These are phyloP conservation scores for Drosophila tropicalis DNA, from an alignment of 1,140 invertebrate species.

Conservation along the genomic window DNA sequence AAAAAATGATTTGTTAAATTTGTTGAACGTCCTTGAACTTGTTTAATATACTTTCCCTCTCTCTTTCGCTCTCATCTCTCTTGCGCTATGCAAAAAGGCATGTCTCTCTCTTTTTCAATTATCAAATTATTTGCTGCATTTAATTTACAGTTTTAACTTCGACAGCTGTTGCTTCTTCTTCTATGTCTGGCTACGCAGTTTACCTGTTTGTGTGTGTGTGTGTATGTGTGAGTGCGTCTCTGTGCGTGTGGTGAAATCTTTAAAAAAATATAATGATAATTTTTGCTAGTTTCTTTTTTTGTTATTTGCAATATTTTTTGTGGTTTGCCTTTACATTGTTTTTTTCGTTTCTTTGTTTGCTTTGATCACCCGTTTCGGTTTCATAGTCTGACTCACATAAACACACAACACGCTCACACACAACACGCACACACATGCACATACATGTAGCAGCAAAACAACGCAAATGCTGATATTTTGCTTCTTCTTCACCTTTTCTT, in stretches of 20 bases:
- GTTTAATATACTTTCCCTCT: constrained; percentile 5
- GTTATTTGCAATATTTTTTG: constrained; percentile 53
- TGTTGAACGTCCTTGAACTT: constrained; percentile 18
- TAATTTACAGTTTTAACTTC: constrained; percentile 27
- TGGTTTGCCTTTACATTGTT: constrained; percentile 51
- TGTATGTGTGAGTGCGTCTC: constrained; percentile 18
- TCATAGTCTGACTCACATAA: constrained; percentile 63
- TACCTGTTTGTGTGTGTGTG: constrained; percentile 26
- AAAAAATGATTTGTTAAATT: background rate
- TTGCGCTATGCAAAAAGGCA: background rate
- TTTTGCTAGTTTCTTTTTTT: constrained; percentile 42
- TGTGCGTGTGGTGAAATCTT: constrained; percentile 50
- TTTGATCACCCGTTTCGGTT: constrained; percentile 65
- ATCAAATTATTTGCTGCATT: constrained; percentile 25
- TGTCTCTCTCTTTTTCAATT: constrained; percentile 17
- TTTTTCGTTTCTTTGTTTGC: constrained; percentile 73
- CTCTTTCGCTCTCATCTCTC: constrained; percentile 13
- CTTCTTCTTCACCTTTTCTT: constrained; percentile 16
- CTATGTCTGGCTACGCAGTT: constrained; percentile 11
- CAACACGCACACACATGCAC: constrained; percentile 12
- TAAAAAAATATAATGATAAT: constrained; percentile 49
- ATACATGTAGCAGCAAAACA: constrained; percentile 10
- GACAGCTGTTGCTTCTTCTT: constrained; percentile 32
- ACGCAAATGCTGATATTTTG: constrained; percentile 42
- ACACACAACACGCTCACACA: constrained; percentile 17